Evolutionary conservation across 2,797 vertebrate genomes (phyloP).

Genomic region (Rhabdomys pumilio): DNA sequence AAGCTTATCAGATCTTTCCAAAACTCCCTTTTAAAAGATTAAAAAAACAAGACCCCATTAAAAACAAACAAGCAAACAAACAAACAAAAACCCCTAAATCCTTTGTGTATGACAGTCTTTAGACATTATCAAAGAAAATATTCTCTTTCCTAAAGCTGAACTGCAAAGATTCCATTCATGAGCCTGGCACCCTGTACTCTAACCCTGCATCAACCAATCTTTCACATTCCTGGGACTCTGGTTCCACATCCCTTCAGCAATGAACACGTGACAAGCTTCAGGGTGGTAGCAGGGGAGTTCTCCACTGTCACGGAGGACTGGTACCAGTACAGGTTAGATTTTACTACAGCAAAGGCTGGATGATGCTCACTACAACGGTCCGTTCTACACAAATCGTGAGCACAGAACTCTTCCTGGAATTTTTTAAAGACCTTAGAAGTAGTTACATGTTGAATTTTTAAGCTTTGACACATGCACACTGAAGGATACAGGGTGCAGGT

Average conservation of each 20-base stretch:
- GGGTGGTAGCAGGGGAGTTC: background rate
- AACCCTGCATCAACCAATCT: background rate
- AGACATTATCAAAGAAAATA: slow-evolving; percentile 41
- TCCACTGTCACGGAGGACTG: background rate
- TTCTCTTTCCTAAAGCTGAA: slow-evolving; percentile 17
- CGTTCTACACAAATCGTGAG: background rate
- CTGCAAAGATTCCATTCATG: slow-evolving; percentile 17
- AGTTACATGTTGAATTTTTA: background rate
- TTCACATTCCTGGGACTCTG: slow-evolving; percentile 36
- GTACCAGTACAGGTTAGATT: background rate
- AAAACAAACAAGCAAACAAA: background rate
- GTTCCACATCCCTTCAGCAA: background rate
- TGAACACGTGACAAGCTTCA: background rate
- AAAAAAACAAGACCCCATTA: background rate
- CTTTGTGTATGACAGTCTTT: slow-evolving; percentile 1
- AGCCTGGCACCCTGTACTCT: background rate
- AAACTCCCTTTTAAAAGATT: slow-evolving; percentile 37
- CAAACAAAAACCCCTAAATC: background rate
- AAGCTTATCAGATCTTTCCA: slow-evolving; percentile 19
- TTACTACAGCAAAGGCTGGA: background rate
- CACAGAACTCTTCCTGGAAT: background rate
- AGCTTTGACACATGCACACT: background rate
- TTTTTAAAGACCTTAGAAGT: background rate
- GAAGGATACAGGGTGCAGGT: background rate
- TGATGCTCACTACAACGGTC: background rate